phyloP scores from a whole-genome alignment of 2,113 vertebrate species.

The Nicator chloris region DNA sequence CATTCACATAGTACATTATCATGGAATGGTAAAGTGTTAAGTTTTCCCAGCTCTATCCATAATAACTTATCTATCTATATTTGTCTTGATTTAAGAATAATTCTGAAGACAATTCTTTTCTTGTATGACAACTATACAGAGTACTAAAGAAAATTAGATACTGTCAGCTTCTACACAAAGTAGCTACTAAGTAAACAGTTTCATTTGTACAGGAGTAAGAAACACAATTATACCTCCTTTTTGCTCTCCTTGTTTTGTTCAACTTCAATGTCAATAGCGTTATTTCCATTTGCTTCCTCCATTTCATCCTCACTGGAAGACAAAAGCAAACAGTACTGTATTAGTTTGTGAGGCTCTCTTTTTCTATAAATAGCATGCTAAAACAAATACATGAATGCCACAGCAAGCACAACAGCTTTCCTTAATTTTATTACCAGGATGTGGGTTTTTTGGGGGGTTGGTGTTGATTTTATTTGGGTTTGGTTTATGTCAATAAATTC shows the following conservation, averaged over 20 bases:
- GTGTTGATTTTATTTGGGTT: not conserved
- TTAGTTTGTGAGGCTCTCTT: not conserved
- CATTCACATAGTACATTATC: not conserved
- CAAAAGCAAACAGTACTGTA: constrained; percentile 39
- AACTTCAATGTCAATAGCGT: constrained; percentile 79
- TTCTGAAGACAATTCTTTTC: constrained; percentile 9
- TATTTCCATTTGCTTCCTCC: constrained; percentile 79
- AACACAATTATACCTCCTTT: constrained; percentile 82
- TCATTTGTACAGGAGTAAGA: not conserved
- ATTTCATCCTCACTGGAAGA: constrained; percentile 89
- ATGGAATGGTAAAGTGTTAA: not conserved
- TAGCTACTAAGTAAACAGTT: not conserved
- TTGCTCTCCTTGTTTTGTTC: constrained; percentile 87
- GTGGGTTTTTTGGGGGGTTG: not conserved
- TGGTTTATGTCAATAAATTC: not conserved
- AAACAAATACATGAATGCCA: not conserved
- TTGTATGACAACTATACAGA: not conserved
- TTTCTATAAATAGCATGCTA: not conserved
- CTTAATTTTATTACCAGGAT: not conserved
- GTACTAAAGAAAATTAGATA: constrained; percentile 22
- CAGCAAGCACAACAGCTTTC: not conserved
- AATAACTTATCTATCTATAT: not conserved
- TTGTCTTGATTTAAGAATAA: constrained; percentile 1
- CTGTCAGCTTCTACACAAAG: not conserved
- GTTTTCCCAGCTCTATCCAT: not conserved